Evolutionary conservation across 2,113 vertebrate species (phyloP), one percentile per base, ranked within the genome.

Genomic region (Phaethornis superciliosus): DNA sequence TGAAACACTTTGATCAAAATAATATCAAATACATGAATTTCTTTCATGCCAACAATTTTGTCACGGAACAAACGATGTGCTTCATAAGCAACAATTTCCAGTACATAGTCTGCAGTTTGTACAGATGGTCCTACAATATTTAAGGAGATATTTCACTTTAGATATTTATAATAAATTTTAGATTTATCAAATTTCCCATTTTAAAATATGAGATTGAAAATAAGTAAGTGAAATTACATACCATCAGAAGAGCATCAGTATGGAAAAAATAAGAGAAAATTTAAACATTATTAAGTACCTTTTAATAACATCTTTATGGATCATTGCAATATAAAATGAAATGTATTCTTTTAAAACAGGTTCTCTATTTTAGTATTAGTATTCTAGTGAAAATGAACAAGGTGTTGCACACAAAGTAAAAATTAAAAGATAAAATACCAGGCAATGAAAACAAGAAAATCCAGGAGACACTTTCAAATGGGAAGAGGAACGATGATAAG

Each of bases 61-160:
- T 99, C 99, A 96, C 99, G 98, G 97, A 99, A 99, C 79, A 99
- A 98, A 80, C 99, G 97, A 44, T 74, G 78, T 46, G 98, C 99
- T 98, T 99, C 99, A 6, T 99, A 98, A 6, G 98, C 98, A 60
- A 99, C 97, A 85, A 99, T 98, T 98, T 99, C 99, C 96, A 99
- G 81, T 19, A 99, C 98, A 8, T 98, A 98, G 94, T 99, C 99
- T 98, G 98, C 92, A 54, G 97, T 96, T 77, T 98, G 96, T 69
- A 97, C 97, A 24, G 96, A 98, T 86, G 98, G 97, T 80, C 98
- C 99, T 99, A 84, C 63, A 96, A 97, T 88, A 84, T 85, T 55
- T 16, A 90, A 59, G 27, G 7, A 84, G 13, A 85, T 1, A 44
- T 59, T 59, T 64, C 32, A 72, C 33, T 74, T 75, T 7, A 37